phyloP scores from a whole-genome alignment of 2,888 invertebrate species.

The Aethes cnicana region DNA sequence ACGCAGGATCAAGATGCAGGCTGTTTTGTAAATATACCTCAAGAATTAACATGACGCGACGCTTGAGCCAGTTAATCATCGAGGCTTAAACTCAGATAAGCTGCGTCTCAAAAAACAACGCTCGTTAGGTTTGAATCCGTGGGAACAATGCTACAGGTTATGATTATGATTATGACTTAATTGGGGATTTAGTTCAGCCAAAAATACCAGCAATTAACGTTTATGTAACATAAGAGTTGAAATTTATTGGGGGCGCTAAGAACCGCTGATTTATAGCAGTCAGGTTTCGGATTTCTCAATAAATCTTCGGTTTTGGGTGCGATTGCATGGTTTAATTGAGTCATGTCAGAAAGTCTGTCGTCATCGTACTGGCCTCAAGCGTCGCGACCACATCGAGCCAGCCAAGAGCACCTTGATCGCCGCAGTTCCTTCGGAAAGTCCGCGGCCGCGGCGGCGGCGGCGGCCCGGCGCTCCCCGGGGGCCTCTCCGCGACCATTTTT shows the following conservation, averaged over 20 bases:
- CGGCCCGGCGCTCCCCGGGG: slow-evolving; percentile 67
- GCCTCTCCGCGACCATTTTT: slow-evolving; percentile 77
- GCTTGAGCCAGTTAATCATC: slow-evolving; percentile 5
- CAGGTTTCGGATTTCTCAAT: not conserved
- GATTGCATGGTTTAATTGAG: not conserved
- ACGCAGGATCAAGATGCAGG: slow-evolving; percentile 48
- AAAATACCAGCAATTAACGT: not conserved
- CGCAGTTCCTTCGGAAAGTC: slow-evolving; percentile 81
- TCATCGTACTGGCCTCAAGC: slow-evolving; percentile 36
- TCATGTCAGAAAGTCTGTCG: slow-evolving; percentile 28
- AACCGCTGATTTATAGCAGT: not conserved
- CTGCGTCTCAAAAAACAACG: slow-evolving; percentile 2
- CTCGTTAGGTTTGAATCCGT: slow-evolving; percentile 8
- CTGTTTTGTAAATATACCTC: slow-evolving; percentile 24
- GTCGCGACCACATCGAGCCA: slow-evolving; percentile 40
- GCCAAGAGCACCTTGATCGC: slow-evolving; percentile 79
- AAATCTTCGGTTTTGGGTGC: not conserved
- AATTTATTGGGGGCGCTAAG: not conserved
- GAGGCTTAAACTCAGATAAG: not conserved
- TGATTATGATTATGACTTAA: slow-evolving; percentile 5
- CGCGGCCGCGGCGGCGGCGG: slow-evolving; percentile 70
- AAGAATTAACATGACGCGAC: slow-evolving; percentile 11
- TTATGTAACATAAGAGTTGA: not conserved
- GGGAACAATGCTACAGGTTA: slow-evolving; percentile 15
- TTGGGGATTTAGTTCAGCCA: slow-evolving; percentile 4